Evolutionary conservation across 2,888 invertebrate species (phyloP).

Genomic region (Cactoblastis cactorum): DNA sequence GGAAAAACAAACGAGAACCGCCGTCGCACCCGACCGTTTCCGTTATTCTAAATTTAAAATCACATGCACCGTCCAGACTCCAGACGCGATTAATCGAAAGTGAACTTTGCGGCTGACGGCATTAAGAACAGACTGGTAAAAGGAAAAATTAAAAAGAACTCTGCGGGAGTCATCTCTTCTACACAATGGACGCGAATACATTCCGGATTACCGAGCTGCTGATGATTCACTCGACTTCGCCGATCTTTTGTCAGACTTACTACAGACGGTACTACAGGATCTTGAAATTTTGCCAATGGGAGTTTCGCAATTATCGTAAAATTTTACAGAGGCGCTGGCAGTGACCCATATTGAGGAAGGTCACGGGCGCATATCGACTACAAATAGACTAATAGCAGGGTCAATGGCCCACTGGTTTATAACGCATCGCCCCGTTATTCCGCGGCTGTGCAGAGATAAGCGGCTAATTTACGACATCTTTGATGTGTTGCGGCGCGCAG

Average conservation of each 20-base stretch:
- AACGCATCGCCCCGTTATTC: slow-evolving; percentile 30
- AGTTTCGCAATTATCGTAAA: slow-evolving; percentile 74
- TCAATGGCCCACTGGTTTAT: slow-evolving; percentile 26
- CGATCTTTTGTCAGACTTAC: slow-evolving; percentile 64
- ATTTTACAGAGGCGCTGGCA: slow-evolving; percentile 58
- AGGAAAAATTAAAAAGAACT: slow-evolving; percentile 39
- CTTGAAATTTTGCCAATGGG: slow-evolving; percentile 77
- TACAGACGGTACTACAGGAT: slow-evolving; percentile 66
- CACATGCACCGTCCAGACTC: slow-evolving; percentile 44
- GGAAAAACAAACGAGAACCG: slow-evolving; percentile 52
- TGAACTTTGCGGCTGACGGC: slow-evolving; percentile 38
- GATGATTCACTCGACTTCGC: slow-evolving; percentile 49
- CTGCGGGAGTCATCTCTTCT: slow-evolving; percentile 51
- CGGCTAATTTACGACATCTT: slow-evolving; percentile 41
- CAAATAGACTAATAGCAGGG: slow-evolving; percentile 36
- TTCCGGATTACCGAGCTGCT: slow-evolving; percentile 28
- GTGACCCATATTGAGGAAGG: slow-evolving; percentile 69
- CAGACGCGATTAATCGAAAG: slow-evolving; percentile 33
- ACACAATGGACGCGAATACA: slow-evolving; percentile 41
- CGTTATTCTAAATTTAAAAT: slow-evolving; percentile 72
- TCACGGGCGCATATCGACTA: slow-evolving; percentile 55
- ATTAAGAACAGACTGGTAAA: slow-evolving; percentile 33
- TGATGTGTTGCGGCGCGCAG: slow-evolving; percentile 36
- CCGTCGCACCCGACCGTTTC: slow-evolving; percentile 41
- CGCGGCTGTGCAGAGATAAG: slow-evolving; percentile 34